phyloP scores from a whole-genome alignment of 2,797 vertebrate genomes.

The Gymnodraco acuticeps region DNA sequence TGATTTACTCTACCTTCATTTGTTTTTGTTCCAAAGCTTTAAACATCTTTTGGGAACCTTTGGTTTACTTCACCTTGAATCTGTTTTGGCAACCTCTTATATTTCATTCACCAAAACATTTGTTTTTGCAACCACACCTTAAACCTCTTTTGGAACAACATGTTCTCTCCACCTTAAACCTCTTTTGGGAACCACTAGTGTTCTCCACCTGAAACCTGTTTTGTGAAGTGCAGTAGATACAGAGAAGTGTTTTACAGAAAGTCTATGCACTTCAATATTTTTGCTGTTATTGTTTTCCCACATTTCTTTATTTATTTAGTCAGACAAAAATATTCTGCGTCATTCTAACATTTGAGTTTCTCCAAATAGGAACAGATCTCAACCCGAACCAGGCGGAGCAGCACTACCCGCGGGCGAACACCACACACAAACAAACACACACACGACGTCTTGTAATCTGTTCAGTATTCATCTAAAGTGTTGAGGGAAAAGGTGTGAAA shows the following conservation, averaged over 20 bases:
- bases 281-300: neutral
- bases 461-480: conserved; percentile 27
- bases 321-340: conserved; percentile 18
- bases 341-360: conserved; percentile 24
- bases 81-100: too few relatives aligned
- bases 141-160: neutral
- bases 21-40: too few relatives aligned
- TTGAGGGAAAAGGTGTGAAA: conserved; percentile 53
- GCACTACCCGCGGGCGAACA: conserved; percentile 15
- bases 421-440: neutral
- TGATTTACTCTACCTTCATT: too few relatives aligned
- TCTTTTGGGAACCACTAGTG: neutral
- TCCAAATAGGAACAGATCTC: conserved; percentile 20
- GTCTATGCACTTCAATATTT: neutral
- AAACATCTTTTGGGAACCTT: neutral
- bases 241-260: neutral
- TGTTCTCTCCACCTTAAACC: neutral
- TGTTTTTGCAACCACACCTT: too few relatives aligned
- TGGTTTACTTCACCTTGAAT: too few relatives aligned
- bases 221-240: neutral
- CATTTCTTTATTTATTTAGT: neutral
- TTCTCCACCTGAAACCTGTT: neutral
- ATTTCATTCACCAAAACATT: too few relatives aligned
- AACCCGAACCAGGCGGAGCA: conserved; percentile 43
- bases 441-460: conserved; percentile 1